phyloP scores from a whole-genome alignment of 2,113 vertebrate species.

The Scomber scombrus region DNA sequence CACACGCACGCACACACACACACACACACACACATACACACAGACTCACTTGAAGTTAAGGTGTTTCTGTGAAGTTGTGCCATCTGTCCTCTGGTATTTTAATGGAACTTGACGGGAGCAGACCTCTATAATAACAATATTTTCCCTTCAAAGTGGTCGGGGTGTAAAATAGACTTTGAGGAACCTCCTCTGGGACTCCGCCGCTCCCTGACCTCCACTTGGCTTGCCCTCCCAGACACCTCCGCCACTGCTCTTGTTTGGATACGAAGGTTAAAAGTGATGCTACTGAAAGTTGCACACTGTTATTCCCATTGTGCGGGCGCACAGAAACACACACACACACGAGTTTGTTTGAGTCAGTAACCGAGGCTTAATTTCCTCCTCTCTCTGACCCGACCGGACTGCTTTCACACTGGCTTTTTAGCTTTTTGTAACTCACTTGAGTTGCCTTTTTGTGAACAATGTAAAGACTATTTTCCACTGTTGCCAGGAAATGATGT shows the following conservation, averaged over 20 bases:
- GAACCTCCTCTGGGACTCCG: conserved; percentile 40
- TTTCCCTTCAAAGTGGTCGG: conserved; percentile 33
- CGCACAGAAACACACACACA: neutral
- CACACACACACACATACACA: neutral
- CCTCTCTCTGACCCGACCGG: neutral
- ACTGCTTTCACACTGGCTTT: neutral
- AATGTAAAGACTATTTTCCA: neutral
- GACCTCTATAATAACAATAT: conserved; percentile 30
- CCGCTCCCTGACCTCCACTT: conserved; percentile 33
- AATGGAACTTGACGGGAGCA: conserved; percentile 36
- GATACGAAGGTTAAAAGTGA: conserved; percentile 35
- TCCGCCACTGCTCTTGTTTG: conserved; percentile 29
- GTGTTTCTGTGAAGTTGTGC: conserved; percentile 52
- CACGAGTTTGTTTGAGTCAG: neutral
- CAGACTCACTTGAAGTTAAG: conserved; percentile 23
- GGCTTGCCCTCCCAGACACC: conserved; percentile 25
- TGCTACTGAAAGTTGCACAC: neutral
- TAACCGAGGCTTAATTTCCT: neutral
- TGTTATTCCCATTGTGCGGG: neutral
- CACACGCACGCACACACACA: no score
- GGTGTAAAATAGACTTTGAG: conserved; percentile 46
- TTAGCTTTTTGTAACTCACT: neutral
- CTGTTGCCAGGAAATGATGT: conserved; percentile 9
- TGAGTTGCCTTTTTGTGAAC: neutral
- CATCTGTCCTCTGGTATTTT: conserved; percentile 58